Conservation (phyloP, 2,888 invertebrate species). For the Schizaphis graminum region DNA sequence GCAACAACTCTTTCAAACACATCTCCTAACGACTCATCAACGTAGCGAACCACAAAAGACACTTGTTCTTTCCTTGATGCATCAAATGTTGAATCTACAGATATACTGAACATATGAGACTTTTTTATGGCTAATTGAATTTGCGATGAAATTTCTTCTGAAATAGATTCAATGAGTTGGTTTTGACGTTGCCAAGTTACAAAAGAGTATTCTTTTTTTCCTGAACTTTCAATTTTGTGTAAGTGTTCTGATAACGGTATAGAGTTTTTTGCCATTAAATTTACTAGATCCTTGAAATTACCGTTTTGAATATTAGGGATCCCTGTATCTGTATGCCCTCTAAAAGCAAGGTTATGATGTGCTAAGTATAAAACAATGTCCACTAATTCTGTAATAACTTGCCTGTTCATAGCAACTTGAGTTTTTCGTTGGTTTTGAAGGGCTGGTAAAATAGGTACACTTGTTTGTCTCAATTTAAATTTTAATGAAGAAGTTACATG, state of each 20-base stretch:
- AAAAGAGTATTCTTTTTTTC: conserved; percentile 14
- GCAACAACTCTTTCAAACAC: conserved; percentile 23
- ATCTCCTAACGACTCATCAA: conserved; percentile 63
- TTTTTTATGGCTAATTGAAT: conserved; percentile 5
- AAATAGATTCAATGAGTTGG: too few relatives aligned
- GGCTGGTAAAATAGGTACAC: background rate
- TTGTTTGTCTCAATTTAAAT: background rate
- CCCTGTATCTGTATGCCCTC: conserved; percentile 4
- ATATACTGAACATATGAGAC: conserved; percentile 53
- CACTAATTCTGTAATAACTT: conserved; percentile 21
- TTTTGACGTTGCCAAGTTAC: conserved; percentile 27
- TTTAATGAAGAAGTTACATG: background rate
- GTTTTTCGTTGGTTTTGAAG: background rate
- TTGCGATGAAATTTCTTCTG: conserved; percentile 4
- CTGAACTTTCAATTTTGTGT: background rate
- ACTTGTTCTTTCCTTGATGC: conserved; percentile 68
- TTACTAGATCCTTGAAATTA: conserved; percentile 31
- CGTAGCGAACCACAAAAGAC: conserved; percentile 69
- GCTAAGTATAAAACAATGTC: conserved; percentile 32
- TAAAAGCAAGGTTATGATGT: background rate
- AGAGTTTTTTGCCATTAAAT: conserved; percentile 25
- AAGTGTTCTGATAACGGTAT: background rate
- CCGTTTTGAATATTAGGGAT: background rate
- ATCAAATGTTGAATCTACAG: conserved; percentile 63
- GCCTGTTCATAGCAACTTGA: background rate